phyloP scores from a whole-genome alignment of 2,888 invertebrate genomes.

The Ligdia adustata region DNA sequence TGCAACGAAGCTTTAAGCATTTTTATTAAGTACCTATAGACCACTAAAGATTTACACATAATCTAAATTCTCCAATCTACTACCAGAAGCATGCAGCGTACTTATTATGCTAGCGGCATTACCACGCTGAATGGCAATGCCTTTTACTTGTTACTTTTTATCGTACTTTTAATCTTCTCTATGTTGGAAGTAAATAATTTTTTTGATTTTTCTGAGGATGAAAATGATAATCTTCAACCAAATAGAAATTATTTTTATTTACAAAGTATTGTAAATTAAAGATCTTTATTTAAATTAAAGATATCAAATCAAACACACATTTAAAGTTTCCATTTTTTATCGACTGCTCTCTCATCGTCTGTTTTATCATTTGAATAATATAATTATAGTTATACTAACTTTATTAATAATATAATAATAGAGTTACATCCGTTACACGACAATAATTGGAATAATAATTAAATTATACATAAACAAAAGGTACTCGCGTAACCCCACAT shows the following conservation, averaged over 20 bases:
- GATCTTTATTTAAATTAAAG: no score
- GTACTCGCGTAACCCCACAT: conserved; percentile 82
- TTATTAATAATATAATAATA: conserved; percentile 8
- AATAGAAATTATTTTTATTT: conserved; percentile 2
- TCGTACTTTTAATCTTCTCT: no score
- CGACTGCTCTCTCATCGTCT: conserved; percentile 34
- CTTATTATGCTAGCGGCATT: no score
- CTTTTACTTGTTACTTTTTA: no score
- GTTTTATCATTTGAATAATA: conserved; percentile 19
- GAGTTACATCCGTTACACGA: conserved; percentile 33
- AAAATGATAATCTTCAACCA: conserved; percentile 9
- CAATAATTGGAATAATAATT: conserved; percentile 45
- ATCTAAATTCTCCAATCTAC: no score
- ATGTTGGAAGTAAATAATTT: no score
- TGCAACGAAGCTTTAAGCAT: no score
- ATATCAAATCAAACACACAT: conserved; percentile 37
- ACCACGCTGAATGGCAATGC: no score
- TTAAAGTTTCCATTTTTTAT: conserved; percentile 43
- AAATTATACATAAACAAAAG: conserved; percentile 63
- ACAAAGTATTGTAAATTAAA: neutral
- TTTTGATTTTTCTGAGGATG: no score
- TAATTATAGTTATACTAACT: conserved; percentile 10
- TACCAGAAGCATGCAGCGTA: no score
- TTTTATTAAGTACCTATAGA: no score
- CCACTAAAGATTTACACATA: no score